Percentiles rank a stretch among this genome's conserved stretches.
Conservation (phyloP, 2,797 vertebrate genomes). For the Neoniphon sammara region DNA sequence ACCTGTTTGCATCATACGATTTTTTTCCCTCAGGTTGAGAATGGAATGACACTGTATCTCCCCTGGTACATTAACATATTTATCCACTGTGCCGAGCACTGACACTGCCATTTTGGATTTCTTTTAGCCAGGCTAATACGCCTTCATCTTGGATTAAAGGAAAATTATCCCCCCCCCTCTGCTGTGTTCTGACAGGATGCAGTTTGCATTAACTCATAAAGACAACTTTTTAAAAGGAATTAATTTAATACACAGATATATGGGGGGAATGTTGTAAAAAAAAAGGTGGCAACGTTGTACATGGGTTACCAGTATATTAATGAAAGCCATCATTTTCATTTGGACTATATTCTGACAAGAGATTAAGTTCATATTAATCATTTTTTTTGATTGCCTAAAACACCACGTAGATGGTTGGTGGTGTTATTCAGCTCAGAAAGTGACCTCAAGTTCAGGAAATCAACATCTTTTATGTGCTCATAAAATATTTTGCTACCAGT, state of each 20-base stretch:
- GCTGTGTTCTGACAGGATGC: constrained; percentile 33
- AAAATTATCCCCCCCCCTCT: constrained; percentile 59
- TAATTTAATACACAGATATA: constrained; percentile 4
- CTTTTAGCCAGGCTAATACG: constrained; percentile 63
- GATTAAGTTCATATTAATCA: background rate
- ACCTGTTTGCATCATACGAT: constrained; percentile 21
- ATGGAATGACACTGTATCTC: constrained; percentile 46
- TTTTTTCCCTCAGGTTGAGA: constrained; percentile 17
- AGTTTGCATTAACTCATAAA: constrained; percentile 27
- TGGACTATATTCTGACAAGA: background rate
- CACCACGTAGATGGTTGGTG: background rate
- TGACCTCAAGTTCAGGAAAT: background rate
- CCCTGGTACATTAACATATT: constrained; percentile 57
- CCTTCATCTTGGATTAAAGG: constrained; percentile 72
- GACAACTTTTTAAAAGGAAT: constrained; percentile 23
- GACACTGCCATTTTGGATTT: constrained; percentile 63
- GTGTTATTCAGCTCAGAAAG: too few relatives aligned
- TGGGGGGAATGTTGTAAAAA: background rate
- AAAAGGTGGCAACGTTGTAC: background rate
- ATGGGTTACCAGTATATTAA: background rate
- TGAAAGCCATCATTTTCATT: constrained; percentile 5
- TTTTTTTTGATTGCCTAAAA: background rate
- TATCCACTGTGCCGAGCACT: constrained; percentile 49
- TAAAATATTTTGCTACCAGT: background rate
- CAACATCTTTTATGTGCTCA: background rate